Evolutionary conservation across 1,140 invertebrate genomes (phyloP).

Genomic region (Druon quercuslanigerum): DNA sequence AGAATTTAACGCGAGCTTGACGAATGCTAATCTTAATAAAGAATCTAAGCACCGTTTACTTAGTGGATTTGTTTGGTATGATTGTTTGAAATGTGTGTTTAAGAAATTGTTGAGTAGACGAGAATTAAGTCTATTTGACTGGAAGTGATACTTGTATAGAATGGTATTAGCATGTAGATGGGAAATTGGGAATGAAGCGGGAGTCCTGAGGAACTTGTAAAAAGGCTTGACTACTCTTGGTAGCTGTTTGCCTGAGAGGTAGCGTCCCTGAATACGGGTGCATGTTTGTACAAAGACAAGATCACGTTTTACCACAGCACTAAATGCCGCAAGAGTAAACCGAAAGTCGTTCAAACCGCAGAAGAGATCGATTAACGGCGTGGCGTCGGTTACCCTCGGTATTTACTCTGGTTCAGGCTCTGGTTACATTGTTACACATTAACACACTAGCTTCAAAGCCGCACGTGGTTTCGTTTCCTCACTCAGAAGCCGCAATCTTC

Average conservation of each 20-base stretch:
- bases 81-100: background rate
- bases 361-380: slow-evolving; percentile 16
- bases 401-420: background rate
- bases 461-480: slow-evolving; percentile 18
- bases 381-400: slow-evolving; percentile 7
- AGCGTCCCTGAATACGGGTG: slow-evolving; percentile 23
- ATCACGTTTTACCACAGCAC: slow-evolving; percentile 23
- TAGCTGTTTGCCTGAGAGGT: background rate
- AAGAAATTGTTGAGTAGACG: background rate
- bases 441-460: slow-evolving; percentile 6
- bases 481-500: slow-evolving; percentile 17
- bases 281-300: slow-evolving; percentile 29
- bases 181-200: background rate
- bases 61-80: no score
- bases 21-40: no score
- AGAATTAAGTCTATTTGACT: background rate
- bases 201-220: background rate
- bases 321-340: slow-evolving; percentile 23
- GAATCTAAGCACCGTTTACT: no score
- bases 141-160: background rate
- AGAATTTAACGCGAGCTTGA: no score
- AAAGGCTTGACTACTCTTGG: background rate
- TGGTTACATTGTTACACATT: slow-evolving; percentile 31
- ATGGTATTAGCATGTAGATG: background rate
- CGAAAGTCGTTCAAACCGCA: slow-evolving; percentile 26